phyloP scores from a whole-genome alignment of 1,140 invertebrate genomes.

The Augochlora pura region DNA sequence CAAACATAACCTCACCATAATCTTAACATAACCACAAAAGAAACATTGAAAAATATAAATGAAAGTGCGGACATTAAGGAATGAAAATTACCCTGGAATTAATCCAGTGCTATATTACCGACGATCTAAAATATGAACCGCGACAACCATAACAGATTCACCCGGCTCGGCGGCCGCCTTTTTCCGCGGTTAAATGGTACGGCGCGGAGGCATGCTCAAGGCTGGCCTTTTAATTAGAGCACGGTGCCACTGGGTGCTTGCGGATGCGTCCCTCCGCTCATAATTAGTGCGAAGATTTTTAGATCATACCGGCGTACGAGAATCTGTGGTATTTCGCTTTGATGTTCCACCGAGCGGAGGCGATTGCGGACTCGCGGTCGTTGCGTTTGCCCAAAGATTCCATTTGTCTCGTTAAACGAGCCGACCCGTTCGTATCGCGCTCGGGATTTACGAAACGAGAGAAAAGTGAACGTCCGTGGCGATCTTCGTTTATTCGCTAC shows the following conservation, averaged over 20 bases:
- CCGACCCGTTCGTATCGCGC: neutral
- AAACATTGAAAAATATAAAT: too few relatives aligned
- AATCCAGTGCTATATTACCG: too few relatives aligned
- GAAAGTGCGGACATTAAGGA: too few relatives aligned
- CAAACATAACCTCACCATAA: too few relatives aligned
- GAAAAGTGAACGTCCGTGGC: neutral
- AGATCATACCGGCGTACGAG: slow-evolving; percentile 11
- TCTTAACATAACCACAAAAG: too few relatives aligned
- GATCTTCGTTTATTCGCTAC: too few relatives aligned
- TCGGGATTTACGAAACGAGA: neutral
- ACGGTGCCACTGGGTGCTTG: neutral
- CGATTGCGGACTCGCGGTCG: neutral
- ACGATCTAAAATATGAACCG: too few relatives aligned
- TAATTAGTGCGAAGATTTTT: slow-evolving; percentile 37
- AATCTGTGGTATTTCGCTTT: slow-evolving; percentile 31
- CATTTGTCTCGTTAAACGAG: neutral
- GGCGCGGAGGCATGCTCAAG: slow-evolving; percentile 16
- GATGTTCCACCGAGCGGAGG: slow-evolving; percentile 22
- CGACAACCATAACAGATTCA: neutral
- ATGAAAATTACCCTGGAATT: neutral
- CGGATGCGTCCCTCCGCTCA: neutral
- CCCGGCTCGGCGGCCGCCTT: neutral
- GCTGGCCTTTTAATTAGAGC: slow-evolving; percentile 42
- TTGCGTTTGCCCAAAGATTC: slow-evolving; percentile 14
- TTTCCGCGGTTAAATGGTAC: slow-evolving; percentile 10